Conservation (phyloP, 2,797 vertebrate genomes). For the Acropternis orthonyx region DNA sequence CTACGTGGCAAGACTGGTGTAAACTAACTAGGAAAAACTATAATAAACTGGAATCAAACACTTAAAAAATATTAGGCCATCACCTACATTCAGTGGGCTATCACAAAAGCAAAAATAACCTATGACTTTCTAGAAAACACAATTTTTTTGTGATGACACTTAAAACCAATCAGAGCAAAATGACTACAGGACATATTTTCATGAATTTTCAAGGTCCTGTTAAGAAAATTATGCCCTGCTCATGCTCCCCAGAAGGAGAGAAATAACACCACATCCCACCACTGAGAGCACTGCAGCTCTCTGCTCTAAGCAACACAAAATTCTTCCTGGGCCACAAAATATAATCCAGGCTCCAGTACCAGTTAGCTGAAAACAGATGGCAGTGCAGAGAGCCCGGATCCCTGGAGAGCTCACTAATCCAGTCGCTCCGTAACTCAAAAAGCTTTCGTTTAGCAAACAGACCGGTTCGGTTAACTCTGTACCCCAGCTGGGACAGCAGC, state of each 20-base stretch:
- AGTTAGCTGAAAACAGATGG: background rate
- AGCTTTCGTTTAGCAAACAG: background rate
- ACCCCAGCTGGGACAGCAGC: background rate
- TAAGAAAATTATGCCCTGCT: background rate
- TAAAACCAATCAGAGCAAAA: background rate
- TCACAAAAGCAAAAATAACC: background rate
- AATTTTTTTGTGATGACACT: background rate
- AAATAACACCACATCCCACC: background rate
- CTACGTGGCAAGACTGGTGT: background rate
- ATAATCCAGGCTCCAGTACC: fast-evolving
- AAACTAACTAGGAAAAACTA: background rate
- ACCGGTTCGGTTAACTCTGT: fast-evolving
- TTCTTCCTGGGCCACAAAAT: background rate
- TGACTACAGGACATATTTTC: background rate
- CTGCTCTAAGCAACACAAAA: background rate
- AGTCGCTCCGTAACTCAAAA: background rate
- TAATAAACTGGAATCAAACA: background rate
- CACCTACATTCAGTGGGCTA: background rate
- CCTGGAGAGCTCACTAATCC: background rate
- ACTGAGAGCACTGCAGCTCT: fast-evolving
- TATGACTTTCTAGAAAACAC: background rate
- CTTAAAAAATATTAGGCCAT: background rate
- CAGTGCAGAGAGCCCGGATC: background rate
- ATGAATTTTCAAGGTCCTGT: background rate
- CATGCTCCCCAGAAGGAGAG: fast-evolving